Evolutionary conservation across 2,888 invertebrate genomes (phyloP).

Genomic region (Drosophila anomalipes): DNA sequence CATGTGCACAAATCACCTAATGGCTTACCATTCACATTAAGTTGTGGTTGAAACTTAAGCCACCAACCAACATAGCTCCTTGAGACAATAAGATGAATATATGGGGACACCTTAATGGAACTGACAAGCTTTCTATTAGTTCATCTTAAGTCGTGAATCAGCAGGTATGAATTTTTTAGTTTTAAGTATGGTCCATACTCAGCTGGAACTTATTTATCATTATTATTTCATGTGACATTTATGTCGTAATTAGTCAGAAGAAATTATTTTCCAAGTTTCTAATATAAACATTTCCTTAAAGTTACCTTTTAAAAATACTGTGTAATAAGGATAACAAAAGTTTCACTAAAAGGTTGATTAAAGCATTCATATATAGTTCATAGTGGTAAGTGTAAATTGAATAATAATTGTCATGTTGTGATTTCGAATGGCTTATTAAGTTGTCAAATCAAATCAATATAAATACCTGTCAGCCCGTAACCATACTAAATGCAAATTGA

Average conservation of each 20-base stretch:
- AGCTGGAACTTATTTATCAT: not conserved
- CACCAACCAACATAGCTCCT: not conserved
- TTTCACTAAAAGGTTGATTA: not conserved
- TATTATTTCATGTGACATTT: not conserved
- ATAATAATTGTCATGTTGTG: not conserved
- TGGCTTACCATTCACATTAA: conserved; percentile 4
- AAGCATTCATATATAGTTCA: too few species aligned
- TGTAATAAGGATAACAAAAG: not conserved
- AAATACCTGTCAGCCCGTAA: not conserved
- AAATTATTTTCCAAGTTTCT: not conserved
- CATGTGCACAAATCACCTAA: conserved; percentile 24
- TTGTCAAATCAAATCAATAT: not conserved
- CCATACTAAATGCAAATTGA: conserved; percentile 4
- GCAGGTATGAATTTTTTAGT: too few species aligned
- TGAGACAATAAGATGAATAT: conserved; percentile 2
- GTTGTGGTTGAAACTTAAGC: not conserved
- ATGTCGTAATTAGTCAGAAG: not conserved
- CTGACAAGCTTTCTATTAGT: not conserved
- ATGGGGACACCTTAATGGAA: not conserved
- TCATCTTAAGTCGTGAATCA: not conserved
- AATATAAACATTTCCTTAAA: not conserved
- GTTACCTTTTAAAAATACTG: not conserved
- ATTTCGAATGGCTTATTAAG: not conserved
- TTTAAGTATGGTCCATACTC: not conserved
- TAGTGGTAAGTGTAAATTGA: not conserved